These are phyloP conservation scores for Hyposoter didymator DNA, from an alignment of 2,888 invertebrate species.

Conservation along the genomic window DNA sequence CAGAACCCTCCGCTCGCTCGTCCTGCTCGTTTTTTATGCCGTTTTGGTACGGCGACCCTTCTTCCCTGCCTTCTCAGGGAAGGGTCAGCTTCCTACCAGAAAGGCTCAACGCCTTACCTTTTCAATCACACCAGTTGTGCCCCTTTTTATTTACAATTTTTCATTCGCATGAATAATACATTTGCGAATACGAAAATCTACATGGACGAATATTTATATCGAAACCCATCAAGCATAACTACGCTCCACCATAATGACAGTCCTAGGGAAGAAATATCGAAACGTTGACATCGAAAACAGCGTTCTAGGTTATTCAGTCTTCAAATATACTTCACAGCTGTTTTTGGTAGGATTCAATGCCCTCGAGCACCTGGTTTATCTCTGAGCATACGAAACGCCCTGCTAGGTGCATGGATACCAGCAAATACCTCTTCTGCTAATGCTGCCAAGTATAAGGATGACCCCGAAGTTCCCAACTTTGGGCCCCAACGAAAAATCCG, in stretches of 20 bases:
- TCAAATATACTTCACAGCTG: not conserved
- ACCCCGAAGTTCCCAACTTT: no score
- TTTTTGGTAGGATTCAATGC: not conserved
- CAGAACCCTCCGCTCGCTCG: constrained; percentile 36
- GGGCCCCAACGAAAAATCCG: no score
- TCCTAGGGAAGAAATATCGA: not conserved
- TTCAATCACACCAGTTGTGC: not conserved
- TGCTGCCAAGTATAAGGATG: not conserved
- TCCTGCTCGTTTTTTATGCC: constrained; percentile 22
- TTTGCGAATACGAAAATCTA: constrained; percentile 4
- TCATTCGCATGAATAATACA: constrained; percentile 1
- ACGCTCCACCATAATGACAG: not conserved
- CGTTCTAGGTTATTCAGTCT: not conserved
- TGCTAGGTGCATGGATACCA: constrained; percentile 1
- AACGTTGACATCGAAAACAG: not conserved
- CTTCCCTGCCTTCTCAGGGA: not conserved
- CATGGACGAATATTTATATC: constrained; percentile 3
- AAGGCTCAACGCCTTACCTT: not conserved
- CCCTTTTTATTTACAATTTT: not conserved
- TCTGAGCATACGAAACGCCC: not conserved
- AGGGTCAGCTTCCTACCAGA: not conserved
- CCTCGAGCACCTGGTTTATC: not conserved
- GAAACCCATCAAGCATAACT: not conserved
- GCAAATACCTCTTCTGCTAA: not conserved
- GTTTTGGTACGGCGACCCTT: constrained; percentile 11